Evolutionary conservation across 2,797 vertebrate species (phyloP), one percentile per base, ranked within the genome.

Genomic region (Lagodon rhomboides): DNA sequence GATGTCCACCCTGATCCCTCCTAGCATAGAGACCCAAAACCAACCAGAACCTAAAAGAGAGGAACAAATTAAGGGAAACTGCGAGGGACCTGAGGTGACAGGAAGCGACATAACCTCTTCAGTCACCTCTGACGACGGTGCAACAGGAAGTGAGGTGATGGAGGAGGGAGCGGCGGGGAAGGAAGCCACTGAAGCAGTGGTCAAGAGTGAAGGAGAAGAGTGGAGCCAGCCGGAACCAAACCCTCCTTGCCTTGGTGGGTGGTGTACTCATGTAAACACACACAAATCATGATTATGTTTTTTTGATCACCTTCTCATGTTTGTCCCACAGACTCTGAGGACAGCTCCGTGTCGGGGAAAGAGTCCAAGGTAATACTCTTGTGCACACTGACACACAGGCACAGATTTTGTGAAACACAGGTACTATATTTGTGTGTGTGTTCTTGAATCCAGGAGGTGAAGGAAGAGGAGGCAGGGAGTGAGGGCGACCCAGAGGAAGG

Each of bases 391-490:
- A 6, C 27, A 55, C 10, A 17, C 18, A 43, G 1, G 0, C 25
- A 64, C 13, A n/a, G 2, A 49, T 60, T 71, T 83, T 74, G 3
- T 41, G 12, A 63, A 73, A 61, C 17, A n/a, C 17, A 20, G 2
- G 20, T 10, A 58, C 25, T 38, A 20, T 46, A 41, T 55, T 3
- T 77, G 27, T 65, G 43, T 80, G 38, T 80, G 3, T 82, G 62
- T 60, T 25, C 38, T 43, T 66, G 6, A 58, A n/a, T 68, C 17
- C 85, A 95, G 94, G 97, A 98, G 85, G 96, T 99, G 79, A 98
- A 99, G 71, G 98, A 99, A 75, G 98, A 99, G 86, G 98, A 99
- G 76, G 97, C 93, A 20, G 97, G 96, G 80, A 99, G 98, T 71
- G 98, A 96, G 44, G 94, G 86, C 0, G 95, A 96, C 81, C 94